Evolutionary conservation across 2,888 invertebrate species (phyloP), one percentile per base, ranked within the genome.

Genomic region (Embidobia sp.): DNA sequence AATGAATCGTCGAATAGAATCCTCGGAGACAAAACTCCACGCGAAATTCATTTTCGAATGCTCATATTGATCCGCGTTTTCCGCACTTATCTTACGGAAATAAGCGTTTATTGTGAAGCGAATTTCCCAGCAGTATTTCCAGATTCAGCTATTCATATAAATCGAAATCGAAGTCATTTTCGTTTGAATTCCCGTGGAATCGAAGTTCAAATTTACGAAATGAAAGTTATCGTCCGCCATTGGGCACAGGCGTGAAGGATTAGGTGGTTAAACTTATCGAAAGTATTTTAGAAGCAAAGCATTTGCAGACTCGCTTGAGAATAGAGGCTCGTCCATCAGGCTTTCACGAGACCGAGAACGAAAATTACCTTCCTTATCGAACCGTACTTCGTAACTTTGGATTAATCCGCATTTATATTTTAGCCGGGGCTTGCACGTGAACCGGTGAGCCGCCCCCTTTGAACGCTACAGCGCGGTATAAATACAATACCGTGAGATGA

Each of bases 401-500:
- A 85, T 86, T 86, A 86, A 86, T 86, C 82, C 85, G 77, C 79
- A 79, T 81, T 85, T 83, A 83, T 85, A 85, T 85, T 85, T 86
- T 81, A 86, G 84, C 79, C 79, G 77, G 70, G 31, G 63, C 46
- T 78, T 70, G 72, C 75, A 77, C 67, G 76, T 74, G 75, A 75
- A 72, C 66, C 69, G 48, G 48, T 44, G 55, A 53, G 70, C 57
- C 57, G 48, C 77, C 66, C 63, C 59, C 76, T 61, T 69, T 78
- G 78, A 66, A 40, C 79, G 75, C 77, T 79, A 78, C 42, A 69
- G 57, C 64, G 69, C 59, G 59, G 67, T 57, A 70, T 67, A 79
- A 82, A 80, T 85, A 88, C 88, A 89, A 89, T 89, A 86, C 87
- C 84, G 85, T 84, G 84, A 85, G 89, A 89, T 89, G 87, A 88